Evolutionary conservation across 1,140 invertebrate species (phyloP), one percentile per base, ranked within the genome.

Genomic region (Manduca sexta): DNA sequence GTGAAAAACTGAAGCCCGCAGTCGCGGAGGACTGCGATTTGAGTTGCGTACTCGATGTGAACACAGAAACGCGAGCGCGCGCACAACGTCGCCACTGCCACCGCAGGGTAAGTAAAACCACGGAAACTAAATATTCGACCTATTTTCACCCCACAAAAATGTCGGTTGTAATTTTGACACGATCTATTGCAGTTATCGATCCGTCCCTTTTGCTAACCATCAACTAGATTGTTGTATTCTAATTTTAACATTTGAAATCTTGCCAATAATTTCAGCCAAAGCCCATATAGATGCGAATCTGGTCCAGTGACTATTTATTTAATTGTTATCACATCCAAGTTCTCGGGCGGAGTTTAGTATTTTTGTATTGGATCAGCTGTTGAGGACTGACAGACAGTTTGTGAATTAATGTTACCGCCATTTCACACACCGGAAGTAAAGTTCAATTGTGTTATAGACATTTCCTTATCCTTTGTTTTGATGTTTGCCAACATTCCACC

Each of bases 11-110:
- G 71, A 68, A 67, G 69, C 60, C 68, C 68, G 61, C 70, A 73
- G 21, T 8, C 21, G 58, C 69, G 65, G 58, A 49, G 59, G 56
- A 67, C 57, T 54, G 53, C 50, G 51, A 49, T 40, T 64, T 55
- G 70, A 74, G 69, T 78, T 81, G 81, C 81, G 81, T 81, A 82
- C 63, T 82, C 49, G 44, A 51, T 29, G 46, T 40, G 64, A 58
- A 64, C 42, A 58, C 56, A 55, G 57, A 69, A 61, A 61, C 60
- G 57, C 65, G 60, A 64, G 58, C 68, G 77, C 75, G 79, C 79
- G 79, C 79, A 78, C 67, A 73, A 60, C 51, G 58, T 64, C 54
- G 66, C 64, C 37, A 59, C 56, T 42, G 26, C 40, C 47, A 52
- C 48, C 50, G 64, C 49, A 48, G 64, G 62, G 67, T 74, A 55